A percentile compares a stretch with the other conserved stretches of the same genome.
phyloP scores from a whole-genome alignment of 2,888 invertebrate genomes.

The Pelosia muscerda region DNA sequence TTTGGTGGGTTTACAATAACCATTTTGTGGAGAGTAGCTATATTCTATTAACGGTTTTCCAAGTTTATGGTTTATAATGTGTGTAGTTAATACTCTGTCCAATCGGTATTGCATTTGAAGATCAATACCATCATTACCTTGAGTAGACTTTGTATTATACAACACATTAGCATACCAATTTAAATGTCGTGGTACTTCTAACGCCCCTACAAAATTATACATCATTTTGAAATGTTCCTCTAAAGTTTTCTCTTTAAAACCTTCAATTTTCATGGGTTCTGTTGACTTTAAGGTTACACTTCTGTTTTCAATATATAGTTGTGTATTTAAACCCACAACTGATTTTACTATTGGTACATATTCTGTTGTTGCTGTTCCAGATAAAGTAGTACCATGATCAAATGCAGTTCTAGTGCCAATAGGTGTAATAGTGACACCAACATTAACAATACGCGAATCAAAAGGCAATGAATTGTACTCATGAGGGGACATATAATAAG shows the following conservation, averaged over 20 bases:
- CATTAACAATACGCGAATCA: neutral
- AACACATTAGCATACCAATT: too few relatives aligned
- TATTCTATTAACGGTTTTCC: neutral
- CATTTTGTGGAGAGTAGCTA: neutral
- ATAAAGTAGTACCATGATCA: slow-evolving; percentile 12
- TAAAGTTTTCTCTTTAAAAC: neutral
- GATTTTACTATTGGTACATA: slow-evolving; percentile 2
- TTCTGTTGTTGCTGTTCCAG: slow-evolving; percentile 9
- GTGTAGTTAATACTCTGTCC: neutral
- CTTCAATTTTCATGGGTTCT: neutral
- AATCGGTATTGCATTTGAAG: neutral
- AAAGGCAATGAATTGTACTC: neutral
- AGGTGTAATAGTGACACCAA: neutral
- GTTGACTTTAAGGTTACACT: neutral
- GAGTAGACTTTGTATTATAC: neutral
- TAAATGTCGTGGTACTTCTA: neutral
- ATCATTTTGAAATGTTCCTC: neutral
- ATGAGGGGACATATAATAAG: neutral
- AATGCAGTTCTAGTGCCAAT: neutral
- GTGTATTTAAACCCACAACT: neutral
- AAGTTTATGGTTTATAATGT: neutral
- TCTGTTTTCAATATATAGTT: neutral
- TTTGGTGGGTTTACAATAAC: neutral
- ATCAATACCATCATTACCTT: neutral
- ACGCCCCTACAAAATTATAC: neutral